Base-by-base conservation (phyloP, 2,113 vertebrate genomes). In the Lophochroa leadbeateri region DNA sequence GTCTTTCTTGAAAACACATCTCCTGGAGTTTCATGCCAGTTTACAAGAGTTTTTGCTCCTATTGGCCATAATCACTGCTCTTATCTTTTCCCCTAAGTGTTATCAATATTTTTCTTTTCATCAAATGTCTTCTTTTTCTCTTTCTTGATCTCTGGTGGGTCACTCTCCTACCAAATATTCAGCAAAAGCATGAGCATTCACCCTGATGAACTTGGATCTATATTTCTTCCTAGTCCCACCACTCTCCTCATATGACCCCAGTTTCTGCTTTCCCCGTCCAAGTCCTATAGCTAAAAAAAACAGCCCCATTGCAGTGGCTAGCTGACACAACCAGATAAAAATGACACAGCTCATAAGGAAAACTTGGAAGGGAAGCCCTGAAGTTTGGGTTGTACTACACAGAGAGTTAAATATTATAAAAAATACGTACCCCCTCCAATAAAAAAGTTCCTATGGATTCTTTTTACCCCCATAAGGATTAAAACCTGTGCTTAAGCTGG, bases 241-340 rank as follows among this genome's bases (percentile, higher is more conserved):
- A 8, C 63, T 75, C 52, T 31, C 85, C 75, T 93, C 13, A 19
- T 2, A 39, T 35, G 68, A 91, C 86, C 88, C 61, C 76, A 35
- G 63, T 53, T 82, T 49, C 79, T 82, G 50, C 81, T 80, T 95
- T 85, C 50, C 6, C 6, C 28, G 39, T 83, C 90, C 92, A 93
- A 94, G 57, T 76, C 58, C 58, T 85, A 70, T 5, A 82, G 82
- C 92, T 92, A 92, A 91, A 93, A 97, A 88, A 90, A 88, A 15
- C 47, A 63, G 37, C 49, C 7, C 63, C 75, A 88, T 86, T 71
- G 44, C 5, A 3, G 75, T 57, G 89, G 50, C 79, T 89, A 86
- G 84, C 64, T 94, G 92, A 85, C 94, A 94, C 74, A 83, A 69
- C 41, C 63, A 91, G 96, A 97, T 95, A 94, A 90, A 92, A 86